A percentile compares a stretch with the other conserved stretches of the same genome.
Conservation (phyloP, 2,113 vertebrate species). For the Ursus arctos region DNA sequence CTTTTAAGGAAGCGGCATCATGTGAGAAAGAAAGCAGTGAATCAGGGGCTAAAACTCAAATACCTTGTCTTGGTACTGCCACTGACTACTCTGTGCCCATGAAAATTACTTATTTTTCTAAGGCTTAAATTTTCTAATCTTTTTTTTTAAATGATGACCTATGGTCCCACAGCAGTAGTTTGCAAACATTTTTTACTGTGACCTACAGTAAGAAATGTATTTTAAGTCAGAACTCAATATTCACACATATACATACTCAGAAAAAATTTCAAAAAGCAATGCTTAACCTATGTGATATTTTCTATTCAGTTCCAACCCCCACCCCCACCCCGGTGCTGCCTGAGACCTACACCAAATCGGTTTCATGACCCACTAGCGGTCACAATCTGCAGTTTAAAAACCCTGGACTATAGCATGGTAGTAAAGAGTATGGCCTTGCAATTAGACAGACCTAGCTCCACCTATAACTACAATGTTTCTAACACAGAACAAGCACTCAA, state of each 20-base stretch:
- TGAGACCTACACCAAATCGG: neutral
- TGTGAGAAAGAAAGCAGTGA: neutral
- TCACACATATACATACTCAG: neutral
- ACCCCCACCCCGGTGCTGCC: neutral
- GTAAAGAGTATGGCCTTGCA: neutral
- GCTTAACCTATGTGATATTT: neutral
- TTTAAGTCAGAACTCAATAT: constrained; percentile 4
- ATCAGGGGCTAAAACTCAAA: neutral
- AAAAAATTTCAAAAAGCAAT: constrained; percentile 13
- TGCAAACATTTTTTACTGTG: neutral
- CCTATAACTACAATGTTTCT: neutral
- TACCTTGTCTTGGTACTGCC: neutral
- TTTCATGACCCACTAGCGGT: neutral
- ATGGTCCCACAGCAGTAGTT: neutral
- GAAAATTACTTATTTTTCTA: neutral
- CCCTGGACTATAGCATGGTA: neutral
- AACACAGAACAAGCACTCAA: neutral
- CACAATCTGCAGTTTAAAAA: neutral
- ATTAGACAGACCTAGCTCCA: no score
- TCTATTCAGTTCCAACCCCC: neutral
- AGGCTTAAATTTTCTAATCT: neutral
- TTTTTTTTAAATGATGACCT: neutral
- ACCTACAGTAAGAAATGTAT: neutral
- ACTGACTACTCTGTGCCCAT: neutral
- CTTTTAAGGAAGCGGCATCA: neutral